phyloP scores from a whole-genome alignment of 2,888 invertebrate species.

The Rhopalosiphum nymphaeae region DNA sequence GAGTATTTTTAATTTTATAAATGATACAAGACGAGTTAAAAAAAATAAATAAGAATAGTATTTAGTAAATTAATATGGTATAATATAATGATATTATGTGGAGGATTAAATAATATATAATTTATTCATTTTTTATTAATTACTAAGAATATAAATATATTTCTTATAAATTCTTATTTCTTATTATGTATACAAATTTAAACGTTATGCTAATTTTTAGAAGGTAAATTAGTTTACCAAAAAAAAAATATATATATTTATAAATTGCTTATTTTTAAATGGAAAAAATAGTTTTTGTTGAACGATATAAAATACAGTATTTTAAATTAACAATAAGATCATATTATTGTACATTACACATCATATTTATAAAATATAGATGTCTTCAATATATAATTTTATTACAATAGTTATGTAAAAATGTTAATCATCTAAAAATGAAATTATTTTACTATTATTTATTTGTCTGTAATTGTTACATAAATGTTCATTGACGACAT shows the following conservation, averaged over 20 bases:
- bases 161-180: not conserved
- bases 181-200: not conserved
- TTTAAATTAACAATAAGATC: not conserved
- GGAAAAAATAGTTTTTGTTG: not conserved
- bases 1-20: no score
- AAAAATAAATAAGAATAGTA: no score
- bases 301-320: not conserved
- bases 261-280: not conserved
- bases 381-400: not conserved
- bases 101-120: not conserved
- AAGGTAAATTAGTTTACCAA: not conserved
- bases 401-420: not conserved
- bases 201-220: not conserved
- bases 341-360: not conserved
- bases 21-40: no score
- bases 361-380: not conserved
- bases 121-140: not conserved
- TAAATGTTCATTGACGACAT: not conserved
- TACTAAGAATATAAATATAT: not conserved
- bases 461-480: not conserved
- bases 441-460: not conserved
- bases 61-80: not conserved
- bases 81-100: not conserved
- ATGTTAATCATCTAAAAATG: not conserved
- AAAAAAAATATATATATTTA: not conserved